Percentiles rank a stretch among this genome's conserved stretches.
These are phyloP conservation scores for Mohoua ochrocephala DNA, from an alignment of 2,113 vertebrate genomes.

Conservation along the genomic window DNA sequence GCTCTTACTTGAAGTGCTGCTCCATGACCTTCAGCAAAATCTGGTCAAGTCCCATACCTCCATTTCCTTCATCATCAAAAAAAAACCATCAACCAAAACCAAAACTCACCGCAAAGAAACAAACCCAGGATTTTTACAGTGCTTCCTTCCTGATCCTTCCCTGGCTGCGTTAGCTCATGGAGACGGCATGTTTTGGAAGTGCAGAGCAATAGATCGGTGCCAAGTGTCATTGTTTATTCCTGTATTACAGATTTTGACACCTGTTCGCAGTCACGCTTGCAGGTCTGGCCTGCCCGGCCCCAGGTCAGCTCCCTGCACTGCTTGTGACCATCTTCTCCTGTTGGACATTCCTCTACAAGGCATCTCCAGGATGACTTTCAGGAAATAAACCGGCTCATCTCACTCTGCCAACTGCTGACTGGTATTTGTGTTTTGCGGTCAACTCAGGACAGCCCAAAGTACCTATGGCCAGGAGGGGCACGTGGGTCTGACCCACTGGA, in stretches of 20 bases:
- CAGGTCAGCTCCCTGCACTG: neutral
- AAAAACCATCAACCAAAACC: neutral
- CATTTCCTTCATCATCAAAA: neutral
- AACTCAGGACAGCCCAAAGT: neutral
- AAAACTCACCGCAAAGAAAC: neutral
- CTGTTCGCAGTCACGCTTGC: neutral
- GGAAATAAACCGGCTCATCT: neutral
- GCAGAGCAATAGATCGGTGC: neutral
- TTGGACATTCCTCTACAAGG: neutral
- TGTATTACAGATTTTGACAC: neutral
- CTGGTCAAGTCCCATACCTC: neutral
- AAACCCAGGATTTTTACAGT: neutral
- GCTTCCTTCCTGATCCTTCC: conserved; percentile 1
- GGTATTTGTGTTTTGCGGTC: neutral
- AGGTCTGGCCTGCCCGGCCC: neutral
- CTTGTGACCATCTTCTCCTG: neutral
- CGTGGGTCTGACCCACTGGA: neutral
- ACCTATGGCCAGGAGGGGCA: neutral
- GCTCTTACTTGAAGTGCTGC: neutral
- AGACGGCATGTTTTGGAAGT: neutral
- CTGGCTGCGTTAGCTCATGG: neutral
- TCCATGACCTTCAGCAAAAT: neutral
- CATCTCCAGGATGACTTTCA: neutral
- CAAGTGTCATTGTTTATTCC: neutral
- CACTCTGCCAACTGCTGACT: neutral